These are phyloP conservation scores for Callyntrura sp. DNA, from an alignment of 2,888 invertebrate species.

Conservation along the genomic window DNA sequence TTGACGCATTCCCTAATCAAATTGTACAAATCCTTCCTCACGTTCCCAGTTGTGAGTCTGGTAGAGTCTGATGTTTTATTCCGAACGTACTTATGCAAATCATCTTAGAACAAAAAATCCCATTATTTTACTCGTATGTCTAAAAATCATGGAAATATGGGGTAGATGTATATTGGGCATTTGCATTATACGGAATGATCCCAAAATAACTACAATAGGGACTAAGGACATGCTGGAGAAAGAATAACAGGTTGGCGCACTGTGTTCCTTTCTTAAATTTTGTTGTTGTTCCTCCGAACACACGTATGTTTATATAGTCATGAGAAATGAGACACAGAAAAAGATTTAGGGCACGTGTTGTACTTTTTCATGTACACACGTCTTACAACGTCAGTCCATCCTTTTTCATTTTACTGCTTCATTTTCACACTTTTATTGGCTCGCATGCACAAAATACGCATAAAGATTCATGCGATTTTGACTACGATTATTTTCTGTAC, in stretches of 20 bases:
- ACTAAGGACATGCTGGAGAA: too few species aligned
- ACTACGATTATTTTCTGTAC: constrained; percentile 14
- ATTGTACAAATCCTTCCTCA: too few species aligned
- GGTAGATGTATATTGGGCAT: neutral
- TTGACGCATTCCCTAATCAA: neutral
- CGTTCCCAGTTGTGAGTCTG: neutral
- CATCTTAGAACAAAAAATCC: too few species aligned
- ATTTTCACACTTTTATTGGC: constrained; percentile 41
- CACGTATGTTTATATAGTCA: neutral
- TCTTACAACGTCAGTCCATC: neutral
- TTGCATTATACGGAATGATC: too few species aligned
- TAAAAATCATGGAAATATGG: too few species aligned
- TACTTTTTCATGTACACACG: neutral
- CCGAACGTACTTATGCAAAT: too few species aligned
- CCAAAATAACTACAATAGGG: too few species aligned
- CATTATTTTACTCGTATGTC: too few species aligned
- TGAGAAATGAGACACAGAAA: neutral
- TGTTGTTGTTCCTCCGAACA: neutral
- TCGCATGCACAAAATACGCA: constrained; percentile 26
- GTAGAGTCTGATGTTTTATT: too few species aligned
- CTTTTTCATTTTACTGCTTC: neutral
- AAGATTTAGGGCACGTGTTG: constrained; percentile 26
- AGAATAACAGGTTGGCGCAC: too few species aligned
- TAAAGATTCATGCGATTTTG: constrained; percentile 49
- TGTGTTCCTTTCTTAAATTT: too few species aligned